Conservation (phyloP, 2,888 invertebrate genomes). For the Dastarcus helophoroides region DNA sequence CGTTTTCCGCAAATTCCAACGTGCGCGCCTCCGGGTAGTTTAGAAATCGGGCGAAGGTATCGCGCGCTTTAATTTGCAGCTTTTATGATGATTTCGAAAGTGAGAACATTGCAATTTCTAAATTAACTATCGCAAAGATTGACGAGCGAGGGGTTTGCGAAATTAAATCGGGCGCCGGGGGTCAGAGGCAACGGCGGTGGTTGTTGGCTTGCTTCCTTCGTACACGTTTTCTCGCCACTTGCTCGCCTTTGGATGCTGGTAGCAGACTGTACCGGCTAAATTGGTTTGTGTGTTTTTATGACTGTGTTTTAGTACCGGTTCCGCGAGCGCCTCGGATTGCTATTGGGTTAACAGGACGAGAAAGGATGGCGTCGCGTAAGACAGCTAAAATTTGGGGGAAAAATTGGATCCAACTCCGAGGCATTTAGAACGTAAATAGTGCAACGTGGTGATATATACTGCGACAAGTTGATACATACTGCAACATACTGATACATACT, state of each 20-base stretch:
- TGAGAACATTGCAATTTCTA: conserved; percentile 31
- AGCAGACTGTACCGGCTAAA: conserved; percentile 37
- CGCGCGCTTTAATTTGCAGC: conserved; percentile 24
- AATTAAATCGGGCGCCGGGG: conserved; percentile 32
- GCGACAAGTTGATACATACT: too few relatives aligned
- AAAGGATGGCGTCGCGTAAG: conserved; percentile 31
- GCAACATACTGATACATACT: too few relatives aligned
- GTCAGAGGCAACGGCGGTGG: conserved; percentile 19
- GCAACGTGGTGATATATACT: too few relatives aligned
- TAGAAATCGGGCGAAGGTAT: conserved; percentile 8
- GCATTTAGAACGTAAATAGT: too few relatives aligned
- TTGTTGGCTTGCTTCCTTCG: conserved; percentile 12
- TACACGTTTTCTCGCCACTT: too few relatives aligned
- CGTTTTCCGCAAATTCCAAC: too few relatives aligned
- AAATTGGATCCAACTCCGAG: too few relatives aligned
- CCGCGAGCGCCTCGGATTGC: conserved; percentile 38
- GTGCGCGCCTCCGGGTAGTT: too few relatives aligned
- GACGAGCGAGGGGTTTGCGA: conserved; percentile 31
- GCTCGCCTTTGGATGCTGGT: conserved; percentile 9
- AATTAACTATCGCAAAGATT: conserved; percentile 34
- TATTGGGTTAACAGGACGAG: conserved; percentile 37
- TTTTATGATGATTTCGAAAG: conserved; percentile 29
- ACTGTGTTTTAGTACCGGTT: conserved; percentile 39
- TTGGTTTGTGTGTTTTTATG: conserved; percentile 42
- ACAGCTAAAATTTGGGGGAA: too few relatives aligned